Evolutionary conservation across 2,888 invertebrate species (phyloP).

Genomic region (Nineta flava): DNA sequence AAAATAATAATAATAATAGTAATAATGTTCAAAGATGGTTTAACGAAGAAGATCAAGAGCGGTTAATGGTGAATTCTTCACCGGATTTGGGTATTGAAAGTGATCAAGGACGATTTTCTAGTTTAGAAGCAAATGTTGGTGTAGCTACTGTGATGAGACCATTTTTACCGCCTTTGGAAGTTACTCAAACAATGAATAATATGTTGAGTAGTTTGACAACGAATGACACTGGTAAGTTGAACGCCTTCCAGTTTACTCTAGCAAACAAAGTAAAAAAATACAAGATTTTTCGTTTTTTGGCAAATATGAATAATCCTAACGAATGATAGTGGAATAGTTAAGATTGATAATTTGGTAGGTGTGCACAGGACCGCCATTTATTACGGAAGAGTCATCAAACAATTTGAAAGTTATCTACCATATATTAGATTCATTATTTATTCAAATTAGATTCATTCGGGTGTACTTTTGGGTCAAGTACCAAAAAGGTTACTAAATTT

Average conservation of each 20-base stretch:
- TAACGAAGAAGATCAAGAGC: constrained; percentile 18
- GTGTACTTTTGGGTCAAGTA: too few relatives aligned
- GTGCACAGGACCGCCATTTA: too few relatives aligned
- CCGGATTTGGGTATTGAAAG: constrained; percentile 86
- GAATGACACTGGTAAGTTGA: constrained; percentile 12
- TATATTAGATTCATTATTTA: too few relatives aligned
- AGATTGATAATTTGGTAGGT: too few relatives aligned
- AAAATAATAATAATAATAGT: constrained; percentile 9
- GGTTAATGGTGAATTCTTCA: constrained; percentile 39
- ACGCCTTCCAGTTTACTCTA: neutral
- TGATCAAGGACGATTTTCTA: constrained; percentile 48
- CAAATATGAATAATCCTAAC: too few relatives aligned
- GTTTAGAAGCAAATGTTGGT: constrained; percentile 40
- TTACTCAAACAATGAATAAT: constrained; percentile 27
- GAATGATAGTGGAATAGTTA: too few relatives aligned
- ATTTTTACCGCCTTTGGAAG: constrained; percentile 28
- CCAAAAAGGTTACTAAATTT: too few relatives aligned
- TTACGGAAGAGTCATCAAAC: too few relatives aligned
- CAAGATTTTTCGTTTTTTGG: too few relatives aligned
- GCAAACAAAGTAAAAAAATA: too few relatives aligned
- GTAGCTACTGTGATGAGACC: constrained; percentile 21
- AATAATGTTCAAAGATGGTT: neutral
- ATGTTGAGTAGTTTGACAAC: constrained; percentile 20
- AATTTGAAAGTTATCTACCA: too few relatives aligned
- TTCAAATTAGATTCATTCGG: too few relatives aligned